Conservation (phyloP, 2,888 invertebrate genomes). For the Mythimna vitellina region DNA sequence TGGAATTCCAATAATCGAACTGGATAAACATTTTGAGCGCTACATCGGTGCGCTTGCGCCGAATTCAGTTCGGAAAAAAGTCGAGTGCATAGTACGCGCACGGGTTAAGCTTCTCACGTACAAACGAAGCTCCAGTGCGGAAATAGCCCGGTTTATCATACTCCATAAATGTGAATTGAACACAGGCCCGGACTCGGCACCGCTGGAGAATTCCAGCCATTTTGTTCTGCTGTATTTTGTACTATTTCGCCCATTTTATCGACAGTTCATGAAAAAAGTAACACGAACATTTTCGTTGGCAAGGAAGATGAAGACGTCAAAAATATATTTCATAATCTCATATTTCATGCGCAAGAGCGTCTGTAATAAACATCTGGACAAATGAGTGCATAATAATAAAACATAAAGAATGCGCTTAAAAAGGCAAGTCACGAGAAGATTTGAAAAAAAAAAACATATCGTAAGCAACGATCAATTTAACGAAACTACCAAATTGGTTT, state of each 20-base stretch:
- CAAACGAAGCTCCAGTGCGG: slow-evolving; percentile 69
- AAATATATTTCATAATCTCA: slow-evolving; percentile 41
- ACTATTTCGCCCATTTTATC: slow-evolving; percentile 9
- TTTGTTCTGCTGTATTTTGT: slow-evolving; percentile 5
- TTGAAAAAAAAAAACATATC: slow-evolving; percentile 5
- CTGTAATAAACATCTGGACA: slow-evolving; percentile 8
- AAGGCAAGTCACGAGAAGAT: slow-evolving; percentile 17
- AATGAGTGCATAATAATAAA: slow-evolving; percentile 17
- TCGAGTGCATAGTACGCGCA: slow-evolving; percentile 59
- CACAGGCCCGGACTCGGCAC: slow-evolving; percentile 79
- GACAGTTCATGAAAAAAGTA: neutral
- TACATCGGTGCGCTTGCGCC: slow-evolving; percentile 8
- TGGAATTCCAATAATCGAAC: slow-evolving; percentile 35
- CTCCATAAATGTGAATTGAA: slow-evolving; percentile 80
- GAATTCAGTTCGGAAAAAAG: slow-evolving; percentile 39
- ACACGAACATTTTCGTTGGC: slow-evolving; percentile 19
- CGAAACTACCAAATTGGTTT: slow-evolving; percentile 23
- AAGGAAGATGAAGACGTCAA: slow-evolving; percentile 20
- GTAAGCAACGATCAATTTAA: slow-evolving; percentile 31
- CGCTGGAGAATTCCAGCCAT: slow-evolving; percentile 79
- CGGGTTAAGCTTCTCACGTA: slow-evolving; percentile 52
- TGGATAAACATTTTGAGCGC: slow-evolving; percentile 5
- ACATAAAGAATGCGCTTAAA: slow-evolving; percentile 19
- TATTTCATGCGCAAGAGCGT: slow-evolving; percentile 12
- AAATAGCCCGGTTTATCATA: slow-evolving; percentile 86